Percentiles rank a stretch among this genome's conserved stretches.
Evolutionary conservation across 2,797 vertebrate species (phyloP).

Genomic region (Alectoris magna): DNA sequence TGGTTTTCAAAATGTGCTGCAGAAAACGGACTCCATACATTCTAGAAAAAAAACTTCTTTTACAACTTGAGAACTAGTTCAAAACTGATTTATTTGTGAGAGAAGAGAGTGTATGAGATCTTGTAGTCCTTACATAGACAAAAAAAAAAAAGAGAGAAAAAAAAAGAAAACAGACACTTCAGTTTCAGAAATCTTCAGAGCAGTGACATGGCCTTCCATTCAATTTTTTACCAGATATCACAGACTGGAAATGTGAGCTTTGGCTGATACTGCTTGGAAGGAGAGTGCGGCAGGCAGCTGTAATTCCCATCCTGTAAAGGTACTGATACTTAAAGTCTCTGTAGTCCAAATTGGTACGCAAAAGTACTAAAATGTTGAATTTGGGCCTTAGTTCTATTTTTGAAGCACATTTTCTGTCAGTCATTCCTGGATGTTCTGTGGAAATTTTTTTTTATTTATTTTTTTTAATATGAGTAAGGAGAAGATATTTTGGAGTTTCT

Average conservation of each 20-base stretch:
- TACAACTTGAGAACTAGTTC: neutral
- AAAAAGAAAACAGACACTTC: neutral
- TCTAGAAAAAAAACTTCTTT: neutral
- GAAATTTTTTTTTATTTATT: neutral
- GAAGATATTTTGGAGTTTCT: neutral
- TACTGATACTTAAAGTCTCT: constrained; percentile 71
- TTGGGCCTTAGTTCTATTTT: constrained; percentile 31
- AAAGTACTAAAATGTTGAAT: constrained; percentile 27
- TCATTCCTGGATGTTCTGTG: neutral
- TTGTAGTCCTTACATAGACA: neutral
- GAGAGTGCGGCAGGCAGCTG: constrained; percentile 71
- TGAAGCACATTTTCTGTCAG: constrained; percentile 5
- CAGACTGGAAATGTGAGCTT: constrained; percentile 74
- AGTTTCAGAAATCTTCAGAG: constrained; percentile 63
- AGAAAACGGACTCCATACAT: neutral
- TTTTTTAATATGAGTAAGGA: neutral
- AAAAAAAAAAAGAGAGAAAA: neutral
- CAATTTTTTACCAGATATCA: constrained; percentile 76
- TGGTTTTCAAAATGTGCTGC: neutral
- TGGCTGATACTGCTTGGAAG: constrained; percentile 72
- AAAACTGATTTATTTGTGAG: neutral
- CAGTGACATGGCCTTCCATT: constrained; percentile 72
- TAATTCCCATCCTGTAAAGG: constrained; percentile 69
- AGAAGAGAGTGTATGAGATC: neutral
- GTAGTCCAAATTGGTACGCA: constrained; percentile 60